Evolutionary conservation across 2,113 vertebrate genomes (phyloP).

Genomic region (Beaufortia kweichowensis): DNA sequence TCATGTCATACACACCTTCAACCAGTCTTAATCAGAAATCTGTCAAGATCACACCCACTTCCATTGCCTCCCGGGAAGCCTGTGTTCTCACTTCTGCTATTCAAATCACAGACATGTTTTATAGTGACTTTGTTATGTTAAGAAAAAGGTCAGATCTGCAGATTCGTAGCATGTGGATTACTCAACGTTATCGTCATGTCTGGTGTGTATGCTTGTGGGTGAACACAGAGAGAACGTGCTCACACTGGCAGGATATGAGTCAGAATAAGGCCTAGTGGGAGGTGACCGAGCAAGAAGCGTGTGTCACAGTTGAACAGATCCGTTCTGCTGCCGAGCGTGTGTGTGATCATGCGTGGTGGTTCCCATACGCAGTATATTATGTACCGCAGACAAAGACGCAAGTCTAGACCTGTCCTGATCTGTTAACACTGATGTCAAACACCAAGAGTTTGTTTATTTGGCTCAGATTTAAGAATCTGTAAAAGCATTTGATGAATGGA

Average conservation of each 20-base stretch:
- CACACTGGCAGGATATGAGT: slow-evolving; percentile 58
- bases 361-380: slow-evolving; percentile 30
- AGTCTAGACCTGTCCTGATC: slow-evolving; percentile 28
- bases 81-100: not conserved
- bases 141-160: not conserved
- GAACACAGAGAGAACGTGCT: slow-evolving; percentile 15
- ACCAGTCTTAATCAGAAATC: not conserved
- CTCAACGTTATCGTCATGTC: not conserved
- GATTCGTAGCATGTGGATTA: not conserved
- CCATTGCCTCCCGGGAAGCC: not conserved
- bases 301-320: slow-evolving; percentile 59
- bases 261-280: slow-evolving; percentile 60
- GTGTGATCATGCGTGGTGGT: slow-evolving; percentile 38
- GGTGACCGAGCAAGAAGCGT: slow-evolving; percentile 65
- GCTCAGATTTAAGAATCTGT: not conserved
- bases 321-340: slow-evolving; percentile 36
- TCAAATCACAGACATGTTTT: not conserved
- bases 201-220: not conserved
- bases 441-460: slow-evolving; percentile 5
- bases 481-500: too few relatives aligned
- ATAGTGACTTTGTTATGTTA: not conserved
- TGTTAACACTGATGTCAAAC: not conserved
- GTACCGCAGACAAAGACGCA: slow-evolving; percentile 2
- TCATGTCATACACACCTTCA: not conserved
- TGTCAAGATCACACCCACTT: not conserved